Evolutionary conservation across 2,797 vertebrate genomes (phyloP), one percentile per base, ranked within the genome.

Genomic region (Darevskia nairensis): DNA sequence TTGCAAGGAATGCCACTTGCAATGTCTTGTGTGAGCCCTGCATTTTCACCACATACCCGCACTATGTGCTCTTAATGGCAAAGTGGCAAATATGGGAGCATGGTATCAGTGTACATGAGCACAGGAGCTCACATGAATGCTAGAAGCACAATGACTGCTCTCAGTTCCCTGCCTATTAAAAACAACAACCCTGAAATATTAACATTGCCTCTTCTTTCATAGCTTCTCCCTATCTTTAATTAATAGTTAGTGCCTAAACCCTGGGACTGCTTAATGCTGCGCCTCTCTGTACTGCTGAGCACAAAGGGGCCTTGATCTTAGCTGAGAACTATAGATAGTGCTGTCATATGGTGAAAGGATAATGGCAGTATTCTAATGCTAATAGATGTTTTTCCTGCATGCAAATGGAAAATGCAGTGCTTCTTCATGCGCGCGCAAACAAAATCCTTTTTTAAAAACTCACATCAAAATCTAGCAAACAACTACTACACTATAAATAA

Each of bases 351-450:
- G 44, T 81, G 69, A 81, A 81, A 81, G 68, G 79, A 74, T 87
- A 74, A 87, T 82, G 59, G n/a, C 71, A 82, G 71, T 11, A 87
- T 82, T 82, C 71, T 75, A 87, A 87, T 82, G 86, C 78, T 74
- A 87, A 87, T 87, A 64, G 50, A 61, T 87, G 50, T 39, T 69
- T 55, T 82, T 76, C 80, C 41, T 39, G 32, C 59, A 87, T 76
- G 71, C 80, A 76, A 44, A 82, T 75, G 27, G 61, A 64, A 64
- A 64, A 64, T 64, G 50, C 50, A 55, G 13, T 66, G 23, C 71
- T 76, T 66, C 80, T 23, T 76, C 41, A 46, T 11, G n/a, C 29
- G 13, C 29, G 3, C 13, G 13, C 13, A 55, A 55, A 55, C 50
- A 55, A 55, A 15, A 2, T 41, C 29, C 11, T 64, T 27, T 82